Evolutionary conservation across 2,888 invertebrate species (phyloP), one percentile per base, ranked within the genome.

Genomic region (Rotaria magnacalcarata): DNA sequence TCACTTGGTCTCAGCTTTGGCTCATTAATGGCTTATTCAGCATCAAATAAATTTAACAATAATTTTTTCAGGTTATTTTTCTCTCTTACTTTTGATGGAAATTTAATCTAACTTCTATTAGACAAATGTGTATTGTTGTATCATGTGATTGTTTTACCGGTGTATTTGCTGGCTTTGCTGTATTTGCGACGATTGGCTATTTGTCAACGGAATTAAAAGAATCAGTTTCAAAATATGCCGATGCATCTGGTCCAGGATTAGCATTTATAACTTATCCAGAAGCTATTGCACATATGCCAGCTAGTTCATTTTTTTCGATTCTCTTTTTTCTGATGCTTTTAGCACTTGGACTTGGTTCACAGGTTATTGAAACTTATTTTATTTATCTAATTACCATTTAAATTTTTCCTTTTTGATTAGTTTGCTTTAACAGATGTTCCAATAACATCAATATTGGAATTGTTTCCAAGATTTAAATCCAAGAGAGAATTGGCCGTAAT

Each of bases 41-140:
- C 43, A 47, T 80, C 75, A 14, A 80, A 80, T 80, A 80, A 80
- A 47, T 80, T 80, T n/a, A 80, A 80, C 8, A 80, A 80, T 47
- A 80, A 80, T 43, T 80, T 80, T 47, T 80, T 80, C 27, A 43
- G n/a, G 75, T 80, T 7, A 80, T 1, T 52, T 52, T 16, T 52
- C 14, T 52, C 4, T 52, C 27, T 60, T 27, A 11, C 5, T n/a
- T 27, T 67, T 34, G 2, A 5, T 8, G 4, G 11, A 34, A 67
- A 27, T 67, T 34, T 6, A 24, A 58, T 27, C 14, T 5, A 34
- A 67, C 34, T 34, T 34, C 24, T 5, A 24, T 80, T 43, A 80
- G 75, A 80, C 75, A 80, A 80, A 80, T 80, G 75, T 80, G 75
- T 47, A 80, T 80, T 47, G 75, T 80, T 80, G 75, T 80, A 24